Conservation (phyloP, 2,113 vertebrate species). For the Chinchilla lanigera region DNA sequence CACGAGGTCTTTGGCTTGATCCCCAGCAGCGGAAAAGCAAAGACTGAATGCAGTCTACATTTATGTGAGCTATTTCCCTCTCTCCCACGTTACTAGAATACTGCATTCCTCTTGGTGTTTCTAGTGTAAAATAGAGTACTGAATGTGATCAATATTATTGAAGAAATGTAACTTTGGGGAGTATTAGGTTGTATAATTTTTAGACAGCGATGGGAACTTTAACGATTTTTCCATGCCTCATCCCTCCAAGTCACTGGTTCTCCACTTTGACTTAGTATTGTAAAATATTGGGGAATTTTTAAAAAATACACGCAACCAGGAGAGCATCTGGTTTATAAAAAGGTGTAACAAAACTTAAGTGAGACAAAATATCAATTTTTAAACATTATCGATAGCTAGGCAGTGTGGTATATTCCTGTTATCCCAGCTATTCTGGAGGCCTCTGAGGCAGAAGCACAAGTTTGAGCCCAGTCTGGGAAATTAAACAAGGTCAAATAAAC, state of each 20-base stretch:
- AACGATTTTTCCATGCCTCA: neutral
- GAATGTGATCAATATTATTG: neutral
- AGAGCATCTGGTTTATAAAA: neutral
- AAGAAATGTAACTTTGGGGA: neutral
- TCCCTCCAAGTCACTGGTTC: neutral
- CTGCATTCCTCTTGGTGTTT: constrained; percentile 1
- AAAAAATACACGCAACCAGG: neutral
- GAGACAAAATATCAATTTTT: neutral
- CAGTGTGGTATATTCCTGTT: neutral
- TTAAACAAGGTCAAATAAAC: neutral
- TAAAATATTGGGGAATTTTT: neutral
- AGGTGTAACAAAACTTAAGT: neutral
- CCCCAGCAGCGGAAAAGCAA: neutral
- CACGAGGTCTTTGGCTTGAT: neutral
- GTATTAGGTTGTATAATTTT: neutral
- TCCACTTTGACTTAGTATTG: neutral
- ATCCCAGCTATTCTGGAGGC: neutral
- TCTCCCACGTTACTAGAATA: neutral
- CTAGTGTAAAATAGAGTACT: neutral
- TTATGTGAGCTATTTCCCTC: neutral
- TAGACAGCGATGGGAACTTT: neutral
- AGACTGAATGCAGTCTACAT: neutral
- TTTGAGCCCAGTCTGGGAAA: neutral
- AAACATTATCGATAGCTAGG: neutral
- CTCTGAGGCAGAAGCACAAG: neutral